These are phyloP conservation scores for Lagopus leucura DNA, from an alignment of 2,113 vertebrate genomes.

Conservation along the genomic window DNA sequence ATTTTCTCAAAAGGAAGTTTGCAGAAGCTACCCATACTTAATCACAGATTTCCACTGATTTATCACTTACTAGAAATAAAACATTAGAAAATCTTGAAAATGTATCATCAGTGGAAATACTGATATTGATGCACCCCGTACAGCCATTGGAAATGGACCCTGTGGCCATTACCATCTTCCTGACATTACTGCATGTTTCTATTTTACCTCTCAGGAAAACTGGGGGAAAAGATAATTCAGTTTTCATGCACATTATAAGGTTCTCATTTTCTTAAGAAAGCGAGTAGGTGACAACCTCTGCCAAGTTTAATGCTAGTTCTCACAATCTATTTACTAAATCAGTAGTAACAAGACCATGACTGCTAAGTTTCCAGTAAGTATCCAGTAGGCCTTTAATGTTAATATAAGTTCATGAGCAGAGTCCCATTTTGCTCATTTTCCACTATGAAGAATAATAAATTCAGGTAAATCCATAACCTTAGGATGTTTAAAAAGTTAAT, in stretches of 20 bases:
- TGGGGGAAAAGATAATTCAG: background rate
- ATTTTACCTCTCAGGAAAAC: background rate
- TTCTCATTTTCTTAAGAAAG: conserved; percentile 12
- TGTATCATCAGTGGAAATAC: background rate
- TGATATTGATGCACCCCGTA: background rate
- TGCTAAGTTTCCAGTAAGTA: background rate
- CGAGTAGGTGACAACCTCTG: background rate
- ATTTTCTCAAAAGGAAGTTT: background rate
- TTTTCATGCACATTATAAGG: background rate
- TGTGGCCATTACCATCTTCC: background rate
- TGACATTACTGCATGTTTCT: background rate
- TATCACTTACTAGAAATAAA: background rate
- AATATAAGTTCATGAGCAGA: background rate
- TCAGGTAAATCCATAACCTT: background rate
- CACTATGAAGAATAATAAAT: background rate
- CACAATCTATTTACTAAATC: background rate
- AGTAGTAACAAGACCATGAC: background rate
- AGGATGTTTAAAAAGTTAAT: background rate
- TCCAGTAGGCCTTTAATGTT: background rate
- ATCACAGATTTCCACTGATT: background rate
- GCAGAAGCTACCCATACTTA: background rate
- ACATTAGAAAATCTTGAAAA: background rate
- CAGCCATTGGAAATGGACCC: background rate
- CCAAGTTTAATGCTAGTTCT: background rate
- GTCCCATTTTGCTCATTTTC: background rate